phyloP scores from a whole-genome alignment of 2,888 invertebrate species.

The Coleophora flavipennella region DNA sequence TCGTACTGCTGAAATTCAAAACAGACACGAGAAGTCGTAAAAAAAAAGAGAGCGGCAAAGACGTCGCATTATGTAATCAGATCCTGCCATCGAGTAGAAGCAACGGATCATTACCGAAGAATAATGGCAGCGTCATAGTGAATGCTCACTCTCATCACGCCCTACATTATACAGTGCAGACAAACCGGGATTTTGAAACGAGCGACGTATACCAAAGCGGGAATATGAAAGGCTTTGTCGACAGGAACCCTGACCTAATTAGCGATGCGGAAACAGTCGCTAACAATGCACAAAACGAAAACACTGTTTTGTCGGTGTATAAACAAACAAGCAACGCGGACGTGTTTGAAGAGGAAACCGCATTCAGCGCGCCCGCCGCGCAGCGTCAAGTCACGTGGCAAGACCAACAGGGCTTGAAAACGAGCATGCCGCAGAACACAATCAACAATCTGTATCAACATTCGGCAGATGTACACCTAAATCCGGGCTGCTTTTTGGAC shows the following conservation, averaged over 20 bases:
- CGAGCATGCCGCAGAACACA: slow-evolving; percentile 68
- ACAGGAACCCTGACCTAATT: slow-evolving; percentile 86
- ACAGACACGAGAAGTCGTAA: slow-evolving; percentile 60
- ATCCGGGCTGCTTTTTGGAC: slow-evolving; percentile 83
- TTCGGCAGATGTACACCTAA: slow-evolving; percentile 81
- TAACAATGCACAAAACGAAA: slow-evolving; percentile 63
- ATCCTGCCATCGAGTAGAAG: slow-evolving; percentile 52
- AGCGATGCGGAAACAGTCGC: slow-evolving; percentile 80
- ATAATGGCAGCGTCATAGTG: slow-evolving; percentile 68
- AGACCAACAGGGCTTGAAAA: slow-evolving; percentile 54
- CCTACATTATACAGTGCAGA: slow-evolving; percentile 63
- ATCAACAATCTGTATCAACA: slow-evolving; percentile 72
- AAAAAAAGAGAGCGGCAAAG: slow-evolving; percentile 75
- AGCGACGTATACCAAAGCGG: slow-evolving; percentile 60
- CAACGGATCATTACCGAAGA: slow-evolving; percentile 67
- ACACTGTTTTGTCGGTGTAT: slow-evolving; percentile 57
- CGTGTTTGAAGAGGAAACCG: slow-evolving; percentile 58
- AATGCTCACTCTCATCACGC: slow-evolving; percentile 74
- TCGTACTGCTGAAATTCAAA: slow-evolving; percentile 73
- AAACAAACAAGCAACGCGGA: slow-evolving; percentile 51
- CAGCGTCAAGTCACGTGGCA: slow-evolving; percentile 72
- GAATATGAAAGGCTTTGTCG: slow-evolving; percentile 68
- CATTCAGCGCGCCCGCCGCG: slow-evolving; percentile 50
- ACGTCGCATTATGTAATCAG: slow-evolving; percentile 75
- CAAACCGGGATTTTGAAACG: slow-evolving; percentile 72